These are phyloP conservation scores for Macaria liturata DNA, from an alignment of 2,888 invertebrate species.

Conservation along the genomic window DNA sequence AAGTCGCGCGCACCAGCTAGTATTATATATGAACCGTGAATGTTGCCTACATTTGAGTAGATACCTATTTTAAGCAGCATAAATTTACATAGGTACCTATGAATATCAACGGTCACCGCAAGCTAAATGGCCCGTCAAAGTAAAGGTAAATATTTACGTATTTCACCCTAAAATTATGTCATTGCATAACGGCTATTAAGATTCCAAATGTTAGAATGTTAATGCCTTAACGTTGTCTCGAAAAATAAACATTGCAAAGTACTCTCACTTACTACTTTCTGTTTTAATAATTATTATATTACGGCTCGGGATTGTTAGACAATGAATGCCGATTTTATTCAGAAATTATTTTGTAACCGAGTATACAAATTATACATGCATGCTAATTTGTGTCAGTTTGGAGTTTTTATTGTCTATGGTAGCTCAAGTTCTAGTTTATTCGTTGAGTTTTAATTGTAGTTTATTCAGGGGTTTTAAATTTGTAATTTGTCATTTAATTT, in stretches of 20 bases:
- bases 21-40: too few relatives aligned
- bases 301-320: slow-evolving; percentile 45
- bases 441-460: too few relatives aligned
- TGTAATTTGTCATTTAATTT: too few relatives aligned
- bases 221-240: slow-evolving; percentile 27
- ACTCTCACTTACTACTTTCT: slow-evolving; percentile 71
- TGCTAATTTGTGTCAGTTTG: slow-evolving; percentile 46
- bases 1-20: too few relatives aligned
- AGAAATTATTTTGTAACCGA: slow-evolving; percentile 33
- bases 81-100: too few relatives aligned
- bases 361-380: slow-evolving; percentile 33
- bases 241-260: slow-evolving; percentile 40
- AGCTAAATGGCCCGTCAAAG: too few relatives aligned
- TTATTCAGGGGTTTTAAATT: too few relatives aligned
- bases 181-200: slow-evolving; percentile 34
- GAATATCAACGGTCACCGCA: too few relatives aligned
- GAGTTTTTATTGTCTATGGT: slow-evolving; percentile 31
- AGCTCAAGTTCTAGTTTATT: slow-evolving; percentile 2
- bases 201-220: slow-evolving; percentile 27
- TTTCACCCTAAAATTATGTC: slow-evolving; percentile 17
- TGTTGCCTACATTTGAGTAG: too few relatives aligned
- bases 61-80: neutral
- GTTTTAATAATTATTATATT: slow-evolving; percentile 51
- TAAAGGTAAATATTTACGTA: too few relatives aligned
- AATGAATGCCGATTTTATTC: slow-evolving; percentile 64